Conservation (phyloP, 2,888 invertebrate genomes). For the Hypercompe scribonia region DNA sequence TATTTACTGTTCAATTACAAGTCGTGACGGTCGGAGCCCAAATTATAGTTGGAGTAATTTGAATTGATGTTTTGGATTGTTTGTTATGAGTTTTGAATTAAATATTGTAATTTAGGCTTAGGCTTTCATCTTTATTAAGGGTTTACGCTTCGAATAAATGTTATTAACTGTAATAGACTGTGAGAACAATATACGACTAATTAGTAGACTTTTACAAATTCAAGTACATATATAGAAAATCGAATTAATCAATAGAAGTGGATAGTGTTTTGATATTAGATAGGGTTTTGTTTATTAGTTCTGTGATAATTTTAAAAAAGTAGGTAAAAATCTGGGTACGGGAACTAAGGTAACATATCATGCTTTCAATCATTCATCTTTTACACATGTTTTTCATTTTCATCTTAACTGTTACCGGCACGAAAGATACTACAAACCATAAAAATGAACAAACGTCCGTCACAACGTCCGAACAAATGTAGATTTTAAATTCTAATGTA, state of each 20-base stretch:
- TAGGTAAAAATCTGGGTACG: background rate
- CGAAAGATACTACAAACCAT: too few relatives aligned
- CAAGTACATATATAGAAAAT: background rate
- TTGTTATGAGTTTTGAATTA: slow-evolving; percentile 11
- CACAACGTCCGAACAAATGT: too few relatives aligned
- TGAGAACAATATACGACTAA: background rate
- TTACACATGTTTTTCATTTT: too few relatives aligned
- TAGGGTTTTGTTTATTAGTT: background rate
- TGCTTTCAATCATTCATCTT: too few relatives aligned
- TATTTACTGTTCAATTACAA: slow-evolving; percentile 61
- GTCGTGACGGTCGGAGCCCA: slow-evolving; percentile 23
- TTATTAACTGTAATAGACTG: background rate
- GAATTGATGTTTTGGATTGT: slow-evolving; percentile 32
- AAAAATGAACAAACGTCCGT: too few relatives aligned
- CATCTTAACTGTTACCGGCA: too few relatives aligned
- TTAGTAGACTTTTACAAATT: background rate
- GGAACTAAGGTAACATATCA: too few relatives aligned
- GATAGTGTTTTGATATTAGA: too few relatives aligned
- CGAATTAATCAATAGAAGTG: background rate
- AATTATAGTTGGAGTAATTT: slow-evolving; percentile 32
- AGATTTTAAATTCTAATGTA: too few relatives aligned
- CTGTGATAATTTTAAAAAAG: background rate
- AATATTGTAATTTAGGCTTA: slow-evolving; percentile 4
- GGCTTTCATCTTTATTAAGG: background rate
- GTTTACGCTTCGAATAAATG: background rate